Base-by-base conservation (phyloP, 2,888 invertebrate species). In the Odontothrips loti region DNA sequence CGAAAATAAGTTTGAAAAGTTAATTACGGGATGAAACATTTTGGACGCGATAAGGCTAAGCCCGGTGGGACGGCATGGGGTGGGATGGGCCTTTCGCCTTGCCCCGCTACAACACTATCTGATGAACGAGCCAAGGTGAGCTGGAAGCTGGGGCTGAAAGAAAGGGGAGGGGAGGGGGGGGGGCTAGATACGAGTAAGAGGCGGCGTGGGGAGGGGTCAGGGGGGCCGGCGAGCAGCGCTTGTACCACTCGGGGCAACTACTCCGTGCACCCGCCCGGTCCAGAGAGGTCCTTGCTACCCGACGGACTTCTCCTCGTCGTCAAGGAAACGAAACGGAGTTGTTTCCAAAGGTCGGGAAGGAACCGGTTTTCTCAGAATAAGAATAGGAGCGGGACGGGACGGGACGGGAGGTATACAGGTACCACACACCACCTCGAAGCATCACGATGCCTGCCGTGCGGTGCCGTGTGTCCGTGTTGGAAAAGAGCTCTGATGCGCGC, bases 281-380 rank as follows among this genome's bases (percentile, higher is more conserved):
- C 34, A 43, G 34, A 43, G 34, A 43, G 34, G 34, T 43, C 34
- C 34, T 43, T 43, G 34, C 34, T 43, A 43, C 34, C 34, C 34
- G 34, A 43, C 34, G 6, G 34, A 43, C 34, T 43, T 43, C 34
- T 43, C 34, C 34, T 43, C 34, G 68, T 75, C 23, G 68, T 68
- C 68, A 75, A 75, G 68, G 68, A 75, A 75, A 75, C 68, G 68
- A 75, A 75, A 75, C 68, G 68, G 68, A 75, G 68, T 75, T 75
- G 68, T 75, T 75, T 75, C 68, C 68, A 75, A 75, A 75, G 68
- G 68, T 75, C 68, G 68, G 27, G 34, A 12, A 27, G 68, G 68
- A 75, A 75, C 68, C 68, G 68, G 68, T 75, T 75, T 75, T 75
- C 68, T 27, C 23, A 75, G 68, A 75, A 75, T 75, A 75, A 75